These are phyloP conservation scores for Pachypsylla venusta DNA, from an alignment of 1,140 invertebrate species.

Conservation along the genomic window DNA sequence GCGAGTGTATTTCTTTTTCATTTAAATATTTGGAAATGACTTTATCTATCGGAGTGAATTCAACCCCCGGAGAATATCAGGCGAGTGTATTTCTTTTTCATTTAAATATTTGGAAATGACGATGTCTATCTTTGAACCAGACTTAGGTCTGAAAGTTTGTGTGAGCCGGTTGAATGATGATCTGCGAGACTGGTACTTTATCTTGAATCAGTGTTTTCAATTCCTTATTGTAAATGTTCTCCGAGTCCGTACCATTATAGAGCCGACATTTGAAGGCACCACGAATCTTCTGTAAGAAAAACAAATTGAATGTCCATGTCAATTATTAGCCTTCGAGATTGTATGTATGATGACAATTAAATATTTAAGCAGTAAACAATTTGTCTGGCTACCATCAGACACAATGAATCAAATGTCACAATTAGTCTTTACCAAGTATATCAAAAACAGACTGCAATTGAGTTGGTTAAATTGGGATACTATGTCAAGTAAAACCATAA, in stretches of 20 bases:
- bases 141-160: too few species aligned
- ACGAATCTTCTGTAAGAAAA: conserved; percentile 21
- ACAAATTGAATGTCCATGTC: background rate
- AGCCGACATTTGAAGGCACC: conserved; percentile 19
- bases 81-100: too few species aligned
- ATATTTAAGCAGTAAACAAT: background rate
- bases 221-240: conserved; percentile 19
- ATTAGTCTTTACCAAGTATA: background rate
- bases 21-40: too few species aligned
- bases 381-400: background rate
- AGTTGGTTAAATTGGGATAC: background rate
- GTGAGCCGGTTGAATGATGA: background rate
- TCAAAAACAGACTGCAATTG: background rate
- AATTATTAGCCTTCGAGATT: background rate
- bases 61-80: too few species aligned
- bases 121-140: too few species aligned
- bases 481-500: too few species aligned
- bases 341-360: background rate
- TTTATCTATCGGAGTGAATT: too few species aligned
- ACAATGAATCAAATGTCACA: background rate
- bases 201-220: conserved; percentile 19
- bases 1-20: too few species aligned
- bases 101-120: too few species aligned
- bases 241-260: background rate
- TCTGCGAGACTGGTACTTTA: conserved; percentile 10